These are phyloP conservation scores for Oryctes rhinoceros DNA, from an alignment of 1,140 invertebrate species.

Conservation along the genomic window DNA sequence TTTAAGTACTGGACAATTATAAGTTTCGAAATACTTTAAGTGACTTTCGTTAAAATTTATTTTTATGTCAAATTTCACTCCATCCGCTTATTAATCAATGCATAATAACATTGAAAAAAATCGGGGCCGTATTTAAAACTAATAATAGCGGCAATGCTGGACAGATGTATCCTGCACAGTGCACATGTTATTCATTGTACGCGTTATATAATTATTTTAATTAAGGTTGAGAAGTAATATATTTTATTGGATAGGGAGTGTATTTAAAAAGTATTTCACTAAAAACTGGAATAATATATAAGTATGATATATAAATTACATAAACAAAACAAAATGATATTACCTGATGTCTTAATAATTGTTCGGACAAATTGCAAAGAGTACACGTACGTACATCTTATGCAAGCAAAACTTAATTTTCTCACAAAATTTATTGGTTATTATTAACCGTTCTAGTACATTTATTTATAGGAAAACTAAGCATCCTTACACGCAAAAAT, in stretches of 20 bases:
- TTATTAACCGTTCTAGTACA: no score
- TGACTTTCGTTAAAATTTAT: conserved; percentile 32
- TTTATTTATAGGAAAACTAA: no score
- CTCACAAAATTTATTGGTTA: no score
- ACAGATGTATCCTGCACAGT: conserved; percentile 20
- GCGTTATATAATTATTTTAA: conserved; percentile 13
- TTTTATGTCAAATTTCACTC: conserved; percentile 34
- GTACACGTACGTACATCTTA: no score
- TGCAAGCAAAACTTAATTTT: no score
- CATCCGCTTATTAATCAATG: conserved; percentile 28
- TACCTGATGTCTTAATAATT: no score
- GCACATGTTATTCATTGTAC: conserved; percentile 3
- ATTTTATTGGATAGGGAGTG: neutral
- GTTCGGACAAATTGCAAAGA: no score
- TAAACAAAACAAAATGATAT: no score
- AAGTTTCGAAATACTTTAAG: conserved; percentile 36
- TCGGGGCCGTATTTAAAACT: conserved; percentile 14
- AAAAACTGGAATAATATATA: no score
- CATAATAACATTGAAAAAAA: conserved; percentile 21
- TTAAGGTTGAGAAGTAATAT: conserved; percentile 1
- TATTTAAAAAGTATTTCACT: neutral
- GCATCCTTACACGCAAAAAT: no score
- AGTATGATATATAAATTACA: no score
- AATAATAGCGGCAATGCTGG: neutral
- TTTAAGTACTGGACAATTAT: conserved; percentile 28